Evolutionary conservation across 2,888 invertebrate species (phyloP), one percentile per base, ranked within the genome.

Genomic region (Elgonia sp.): DNA sequence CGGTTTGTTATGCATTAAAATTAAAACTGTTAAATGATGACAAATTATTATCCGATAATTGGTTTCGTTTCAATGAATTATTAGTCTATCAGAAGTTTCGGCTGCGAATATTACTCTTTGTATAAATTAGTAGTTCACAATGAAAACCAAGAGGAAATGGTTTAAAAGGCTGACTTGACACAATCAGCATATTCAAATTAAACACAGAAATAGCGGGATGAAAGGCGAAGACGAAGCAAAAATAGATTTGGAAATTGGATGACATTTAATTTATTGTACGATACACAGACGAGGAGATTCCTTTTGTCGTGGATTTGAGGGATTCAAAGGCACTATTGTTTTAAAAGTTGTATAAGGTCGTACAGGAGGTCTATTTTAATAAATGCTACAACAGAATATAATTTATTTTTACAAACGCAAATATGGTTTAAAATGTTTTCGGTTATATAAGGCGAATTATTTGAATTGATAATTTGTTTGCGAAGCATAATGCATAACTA

Each of bases 121-220:
- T 81, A 81, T 81, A 81, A 86, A 86, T 86, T 81, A 76, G 53
- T 42, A 70, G 73, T 81, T 80, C 62, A 81, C 70, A 75, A 81
- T 65, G 86, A 76, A 81, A 70, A 70, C 46, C 20, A 18, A 62
- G 46, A 9, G 37, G 14, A 50, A 60, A 55, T 81, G 80, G 81
- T 81, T 84, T 81, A 76, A 86, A 86, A 81, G 76, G 81, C 86
- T 86, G 86, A 86, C 81, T 81, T 81, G 63, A 65, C 86, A 70
- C 81, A 81, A 86, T 86, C 86, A 86, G 86, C 81, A 76, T 86
- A 86, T 86, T 86, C 76, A 81, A 86, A 86, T 86, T 75, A 81
- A 86, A 81, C 67, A 63, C 76, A 70, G 86, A 76, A 86, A 86
- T 29, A 73, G 63, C 55, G 57, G 55, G 63, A 86, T 81, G 69